Evolutionary conservation across 2,113 vertebrate species (phyloP).

Genomic region (Menura novaehollandiae): DNA sequence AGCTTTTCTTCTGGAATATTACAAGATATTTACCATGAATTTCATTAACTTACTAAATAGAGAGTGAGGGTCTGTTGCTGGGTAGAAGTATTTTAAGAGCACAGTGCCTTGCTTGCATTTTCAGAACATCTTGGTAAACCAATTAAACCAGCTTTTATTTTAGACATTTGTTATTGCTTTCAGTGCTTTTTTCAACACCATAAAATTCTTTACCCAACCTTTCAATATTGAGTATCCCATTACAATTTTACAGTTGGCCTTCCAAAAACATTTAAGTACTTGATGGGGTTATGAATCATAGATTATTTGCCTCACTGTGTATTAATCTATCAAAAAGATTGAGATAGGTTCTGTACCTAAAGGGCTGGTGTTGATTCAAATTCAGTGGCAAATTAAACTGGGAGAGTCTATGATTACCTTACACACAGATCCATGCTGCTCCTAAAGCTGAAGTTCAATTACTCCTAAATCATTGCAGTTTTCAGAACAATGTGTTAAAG

Average conservation of each 20-base stretch:
- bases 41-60: not conserved
- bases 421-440: not conserved
- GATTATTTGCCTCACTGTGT: slow-evolving; percentile 11
- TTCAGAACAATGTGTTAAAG: not conserved
- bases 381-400: not conserved
- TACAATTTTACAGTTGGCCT: slow-evolving; percentile 38
- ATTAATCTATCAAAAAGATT: slow-evolving; percentile 11
- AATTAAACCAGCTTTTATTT: slow-evolving; percentile 44
- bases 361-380: not conserved
- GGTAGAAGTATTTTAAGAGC: not conserved
- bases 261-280: slow-evolving; percentile 49
- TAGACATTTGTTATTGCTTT: slow-evolving; percentile 19
- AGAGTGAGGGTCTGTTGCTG: not conserved
- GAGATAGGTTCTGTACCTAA: not conserved
- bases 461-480: not conserved
- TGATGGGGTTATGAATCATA: slow-evolving; percentile 7
- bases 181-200: not conserved
- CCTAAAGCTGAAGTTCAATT: not conserved
- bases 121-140: not conserved
- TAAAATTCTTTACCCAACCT: slow-evolving; percentile 9
- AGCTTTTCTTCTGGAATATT: not conserved
- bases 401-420: not conserved
- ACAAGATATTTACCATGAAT: not conserved
- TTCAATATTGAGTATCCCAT: slow-evolving; percentile 9
- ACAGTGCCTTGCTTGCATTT: slow-evolving; percentile 6